These are phyloP conservation scores for Molorchus minor DNA, from an alignment of 2,888 invertebrate genomes.

Conservation along the genomic window DNA sequence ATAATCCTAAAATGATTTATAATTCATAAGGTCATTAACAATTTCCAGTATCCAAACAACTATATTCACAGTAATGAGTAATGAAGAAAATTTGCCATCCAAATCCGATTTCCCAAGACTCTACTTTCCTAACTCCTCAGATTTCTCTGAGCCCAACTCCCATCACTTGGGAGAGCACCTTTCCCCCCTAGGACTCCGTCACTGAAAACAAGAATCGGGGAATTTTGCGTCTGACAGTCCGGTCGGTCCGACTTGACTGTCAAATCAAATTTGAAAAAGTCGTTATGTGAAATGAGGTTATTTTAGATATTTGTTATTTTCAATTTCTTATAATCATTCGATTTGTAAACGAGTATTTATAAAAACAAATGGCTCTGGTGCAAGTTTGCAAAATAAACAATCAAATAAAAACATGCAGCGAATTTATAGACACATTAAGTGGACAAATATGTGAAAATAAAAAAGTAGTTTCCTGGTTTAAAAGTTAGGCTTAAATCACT, in stretches of 20 bases:
- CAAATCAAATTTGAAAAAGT: background rate
- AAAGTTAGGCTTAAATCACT: background rate
- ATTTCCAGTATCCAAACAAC: slow-evolving; percentile 28
- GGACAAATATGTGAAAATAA: slow-evolving; percentile 17
- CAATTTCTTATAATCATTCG: background rate
- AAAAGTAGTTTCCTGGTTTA: slow-evolving; percentile 37
- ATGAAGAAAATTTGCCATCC: slow-evolving; percentile 39
- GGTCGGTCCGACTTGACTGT: background rate
- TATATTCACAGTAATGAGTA: slow-evolving; percentile 31
- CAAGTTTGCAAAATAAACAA: slow-evolving; percentile 3
- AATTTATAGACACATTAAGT: slow-evolving; percentile 23
- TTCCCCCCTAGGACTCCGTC: no score
- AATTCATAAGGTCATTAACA: slow-evolving; percentile 30
- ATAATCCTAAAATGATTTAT: no score
- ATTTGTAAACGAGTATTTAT: background rate
- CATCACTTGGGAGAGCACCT: no score
- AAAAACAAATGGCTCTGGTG: background rate
- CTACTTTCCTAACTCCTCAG: no score
- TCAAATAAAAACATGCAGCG: slow-evolving; percentile 7
- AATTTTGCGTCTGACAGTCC: no score
- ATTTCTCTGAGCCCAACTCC: no score
- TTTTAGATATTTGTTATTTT: background rate
- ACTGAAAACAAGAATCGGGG: no score
- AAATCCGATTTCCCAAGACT: no score
- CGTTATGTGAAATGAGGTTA: background rate